Percentiles rank a stretch among this genome's conserved stretches.
Conservation (phyloP, 1,140 invertebrate genomes). For the Eupeodes corollae region DNA sequence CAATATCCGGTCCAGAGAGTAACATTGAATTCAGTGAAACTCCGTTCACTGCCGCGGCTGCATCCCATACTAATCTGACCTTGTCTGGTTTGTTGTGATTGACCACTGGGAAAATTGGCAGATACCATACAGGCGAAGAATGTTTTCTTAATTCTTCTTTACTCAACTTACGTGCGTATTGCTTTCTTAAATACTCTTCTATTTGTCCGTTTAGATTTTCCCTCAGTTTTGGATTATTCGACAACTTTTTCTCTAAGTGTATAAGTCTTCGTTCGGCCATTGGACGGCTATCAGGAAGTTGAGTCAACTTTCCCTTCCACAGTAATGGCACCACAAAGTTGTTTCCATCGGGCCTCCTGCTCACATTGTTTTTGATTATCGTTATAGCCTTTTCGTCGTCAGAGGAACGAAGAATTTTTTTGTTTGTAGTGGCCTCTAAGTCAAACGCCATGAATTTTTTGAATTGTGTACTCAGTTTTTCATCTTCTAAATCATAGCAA, state of each 20-base stretch:
- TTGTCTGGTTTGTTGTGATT: not conserved
- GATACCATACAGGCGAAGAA: not conserved
- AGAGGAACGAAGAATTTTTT: not conserved
- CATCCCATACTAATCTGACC: slow-evolving; percentile 21
- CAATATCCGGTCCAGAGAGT: slow-evolving; percentile 17
- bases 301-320: no score
- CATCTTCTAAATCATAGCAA: not conserved
- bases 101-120: not conserved
- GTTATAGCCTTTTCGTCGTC: not conserved
- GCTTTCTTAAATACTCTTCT: no score
- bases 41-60: slow-evolving; percentile 9
- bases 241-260: no score
- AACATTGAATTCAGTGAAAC: slow-evolving; percentile 4
- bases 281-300: no score
- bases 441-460: not conserved
- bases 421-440: not conserved
- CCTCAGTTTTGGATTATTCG: no score
- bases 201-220: no score
- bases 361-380: no score
- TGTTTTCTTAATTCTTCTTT: not conserved
- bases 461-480: not conserved
- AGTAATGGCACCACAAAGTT: no score
- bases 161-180: no score
- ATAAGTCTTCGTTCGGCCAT: no score
- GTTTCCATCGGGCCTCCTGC: no score